Percentiles rank a stretch among this genome's conserved stretches.
phyloP scores from a whole-genome alignment of 2,797 vertebrate genomes.

The Esox lucius region DNA sequence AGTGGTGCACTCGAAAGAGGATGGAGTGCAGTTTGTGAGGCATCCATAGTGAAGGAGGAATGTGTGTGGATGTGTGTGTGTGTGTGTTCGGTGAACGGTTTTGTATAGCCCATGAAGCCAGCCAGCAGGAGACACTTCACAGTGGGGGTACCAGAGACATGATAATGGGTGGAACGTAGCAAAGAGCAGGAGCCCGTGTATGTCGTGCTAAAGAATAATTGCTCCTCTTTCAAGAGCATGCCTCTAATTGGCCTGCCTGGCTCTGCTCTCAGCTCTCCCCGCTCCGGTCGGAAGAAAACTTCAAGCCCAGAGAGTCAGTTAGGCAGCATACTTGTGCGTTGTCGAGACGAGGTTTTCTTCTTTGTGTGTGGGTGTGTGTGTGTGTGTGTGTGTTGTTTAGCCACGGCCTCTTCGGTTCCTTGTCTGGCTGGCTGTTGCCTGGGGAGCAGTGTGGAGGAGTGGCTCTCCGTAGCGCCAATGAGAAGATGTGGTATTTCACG shows the following conservation, averaged over 20 bases:
- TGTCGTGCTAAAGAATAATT: slow-evolving; percentile 81
- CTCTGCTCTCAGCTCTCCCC: not conserved
- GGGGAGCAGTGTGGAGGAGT: too few relatives aligned
- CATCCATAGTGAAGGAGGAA: slow-evolving; percentile 18
- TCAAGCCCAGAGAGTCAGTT: not conserved
- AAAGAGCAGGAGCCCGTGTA: slow-evolving; percentile 72
- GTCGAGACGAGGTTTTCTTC: not conserved
- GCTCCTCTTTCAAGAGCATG: slow-evolving; percentile 77
- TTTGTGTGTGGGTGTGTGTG: not conserved
- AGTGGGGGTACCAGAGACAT: slow-evolving; percentile 74
- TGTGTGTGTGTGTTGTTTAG: not conserved
- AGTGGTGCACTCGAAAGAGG: not conserved
- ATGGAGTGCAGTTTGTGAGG: not conserved
- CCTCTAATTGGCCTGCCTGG: slow-evolving; percentile 80
- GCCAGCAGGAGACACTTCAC: slow-evolving; percentile 53
- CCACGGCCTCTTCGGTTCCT: not conserved
- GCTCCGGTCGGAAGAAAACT: not conserved
- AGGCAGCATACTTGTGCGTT: not conserved
- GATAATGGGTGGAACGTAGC: slow-evolving; percentile 69
- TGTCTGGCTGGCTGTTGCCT: not conserved
- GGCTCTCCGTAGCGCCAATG: too few relatives aligned
- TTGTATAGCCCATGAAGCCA: slow-evolving; percentile 26
- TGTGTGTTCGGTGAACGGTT: slow-evolving; percentile 40
- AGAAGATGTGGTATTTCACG: too few relatives aligned
- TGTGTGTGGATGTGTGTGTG: slow-evolving; percentile 67